Base-by-base conservation (phyloP, 2,888 invertebrate genomes). In the Cheilosia vulpina region DNA sequence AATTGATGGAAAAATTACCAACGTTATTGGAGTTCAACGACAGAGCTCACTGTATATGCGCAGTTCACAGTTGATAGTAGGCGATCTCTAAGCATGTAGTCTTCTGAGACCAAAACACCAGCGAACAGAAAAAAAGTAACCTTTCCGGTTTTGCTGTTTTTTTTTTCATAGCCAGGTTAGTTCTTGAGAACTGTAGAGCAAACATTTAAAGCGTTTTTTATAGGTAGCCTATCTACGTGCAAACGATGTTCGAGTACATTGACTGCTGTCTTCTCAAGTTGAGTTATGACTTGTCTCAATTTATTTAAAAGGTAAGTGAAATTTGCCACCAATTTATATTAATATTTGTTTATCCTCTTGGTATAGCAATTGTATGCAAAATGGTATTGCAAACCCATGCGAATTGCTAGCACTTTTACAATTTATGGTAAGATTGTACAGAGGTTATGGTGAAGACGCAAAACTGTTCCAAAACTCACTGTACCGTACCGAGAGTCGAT, bases 21-120 rank as follows among this genome's bases (percentile, higher is more conserved):
- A 62, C 52, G 53, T 55, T 63, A 31, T 63, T 63, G 53, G 55
- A 77, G 77, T 77, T 69, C 77, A 69, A 62, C 55, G 69, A 43
- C 68, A 69, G 62, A 55, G 45, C 47, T 47, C 27, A 69, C 57
- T 58, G 19, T 21, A 17, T 69, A 24, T 47, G 11, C 45, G 69
- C 34, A n/a, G 34, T 13, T 11, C 11, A 38, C 34, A 13, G 11
- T 38, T 38, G 34, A 13, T 3, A 38, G 34, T 38, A 13, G 3
- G 4, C 34, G 34, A 31, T 34, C 50, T n/a, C 7, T 58, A 2
- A 11, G 9, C 45, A 5, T 27, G 13, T 19, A 4, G 17, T 17
- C 27, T 38, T 43, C 41, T 41, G 43, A 41, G 21, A 43, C 4
- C 13, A 15, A 41, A 4, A 19, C 1, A 7, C 1, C 27, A n/a